phyloP scores from a whole-genome alignment of 2,113 vertebrate species.

The Artemisiospiza belli region DNA sequence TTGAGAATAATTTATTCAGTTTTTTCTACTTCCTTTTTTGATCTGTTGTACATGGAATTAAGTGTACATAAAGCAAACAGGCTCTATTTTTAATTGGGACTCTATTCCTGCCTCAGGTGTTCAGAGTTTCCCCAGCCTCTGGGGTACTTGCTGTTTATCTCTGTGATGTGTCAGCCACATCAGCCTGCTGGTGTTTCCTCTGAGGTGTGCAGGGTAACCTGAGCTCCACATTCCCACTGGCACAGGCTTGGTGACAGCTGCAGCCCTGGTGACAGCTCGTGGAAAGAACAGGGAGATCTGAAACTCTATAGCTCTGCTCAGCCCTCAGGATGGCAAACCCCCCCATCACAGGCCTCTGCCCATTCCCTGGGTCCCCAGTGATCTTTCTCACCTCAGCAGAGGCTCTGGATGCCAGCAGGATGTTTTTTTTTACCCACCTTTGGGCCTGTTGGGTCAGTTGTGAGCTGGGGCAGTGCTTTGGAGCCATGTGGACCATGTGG shows the following conservation, averaged over 20 bases:
- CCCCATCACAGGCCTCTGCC: background rate
- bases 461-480: background rate
- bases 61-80: background rate
- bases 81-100: background rate
- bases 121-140: fast-evolving
- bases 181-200: background rate
- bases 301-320: background rate
- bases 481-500: fast-evolving
- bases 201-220: background rate
- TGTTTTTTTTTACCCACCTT: background rate
- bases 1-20: background rate
- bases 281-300: slow-evolving; percentile 25
- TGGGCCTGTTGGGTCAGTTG: background rate
- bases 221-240: background rate
- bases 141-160: background rate
- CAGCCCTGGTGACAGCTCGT: background rate
- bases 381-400: background rate
- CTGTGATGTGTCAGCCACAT: background rate
- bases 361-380: background rate
- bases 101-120: background rate
- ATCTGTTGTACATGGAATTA: background rate
- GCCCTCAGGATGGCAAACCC: background rate
- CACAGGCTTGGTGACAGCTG: background rate
- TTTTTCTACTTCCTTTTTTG: background rate
- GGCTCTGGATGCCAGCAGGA: background rate